Evolutionary conservation across 2,888 invertebrate species (phyloP).

Genomic region (Agrotis segetum): DNA sequence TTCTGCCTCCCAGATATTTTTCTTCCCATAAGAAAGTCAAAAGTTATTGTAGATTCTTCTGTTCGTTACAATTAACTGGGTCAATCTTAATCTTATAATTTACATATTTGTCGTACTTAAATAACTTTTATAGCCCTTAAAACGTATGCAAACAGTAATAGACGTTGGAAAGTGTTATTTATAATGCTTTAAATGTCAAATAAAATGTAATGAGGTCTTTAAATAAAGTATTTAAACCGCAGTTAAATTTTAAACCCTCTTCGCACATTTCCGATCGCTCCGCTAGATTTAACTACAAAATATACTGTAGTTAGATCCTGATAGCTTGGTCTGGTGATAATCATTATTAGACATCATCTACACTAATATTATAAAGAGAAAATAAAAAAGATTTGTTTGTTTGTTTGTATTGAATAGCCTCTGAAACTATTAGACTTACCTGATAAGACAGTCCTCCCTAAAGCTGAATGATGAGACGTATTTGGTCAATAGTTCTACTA

Average conservation of each 20-base stretch:
- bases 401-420: too few relatives aligned
- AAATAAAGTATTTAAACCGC: constrained; percentile 21
- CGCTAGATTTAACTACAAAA: not conserved
- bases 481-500: not conserved
- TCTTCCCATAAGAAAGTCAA: not conserved
- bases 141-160: constrained; percentile 27
- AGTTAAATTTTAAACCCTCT: constrained; percentile 17
- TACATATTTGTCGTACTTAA: constrained; percentile 20
- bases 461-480: not conserved
- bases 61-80: constrained; percentile 1
- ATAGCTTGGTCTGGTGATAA: not conserved
- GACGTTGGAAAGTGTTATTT: constrained; percentile 19
- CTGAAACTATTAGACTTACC: too few relatives aligned
- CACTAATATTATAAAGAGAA: too few relatives aligned
- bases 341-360: not conserved
- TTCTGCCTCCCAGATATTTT: too few relatives aligned
- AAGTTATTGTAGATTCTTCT: not conserved
- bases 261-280: not conserved
- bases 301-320: not conserved
- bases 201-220: constrained; percentile 31
- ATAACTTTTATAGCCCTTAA: constrained; percentile 20
- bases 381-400: too few relatives aligned
- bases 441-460: too few relatives aligned
- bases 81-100: constrained; percentile 9
- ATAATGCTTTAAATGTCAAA: constrained; percentile 28